Base-by-base conservation (phyloP, 2,113 vertebrate genomes). In the Dermatemys mawii region DNA sequence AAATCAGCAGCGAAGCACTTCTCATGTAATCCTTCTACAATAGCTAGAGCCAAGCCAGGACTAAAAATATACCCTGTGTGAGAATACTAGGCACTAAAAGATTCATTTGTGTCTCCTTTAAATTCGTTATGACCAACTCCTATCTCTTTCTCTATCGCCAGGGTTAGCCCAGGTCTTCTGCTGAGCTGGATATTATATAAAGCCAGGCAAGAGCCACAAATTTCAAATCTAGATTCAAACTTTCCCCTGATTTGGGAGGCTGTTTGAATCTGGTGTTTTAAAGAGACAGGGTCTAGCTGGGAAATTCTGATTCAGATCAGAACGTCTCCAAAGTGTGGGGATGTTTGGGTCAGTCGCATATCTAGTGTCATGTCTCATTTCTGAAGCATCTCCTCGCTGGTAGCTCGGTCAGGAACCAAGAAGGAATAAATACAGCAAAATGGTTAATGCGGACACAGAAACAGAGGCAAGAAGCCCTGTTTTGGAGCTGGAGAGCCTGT, bases 291-390 rank as follows among this genome's bases (percentile, higher is more conserved):
- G 41, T 21, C 46, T 22, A 53, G 46, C 2, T 9, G 16, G 29
- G 53, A 4, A 41, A 79, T 17, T 78, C 32, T 11, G n/a, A 2
- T 0, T 4, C 0, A 2, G 50, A 3, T 51, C 48, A 78, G 48
- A 78, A 51, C 17, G 17, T 86, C 1, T 0, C 2, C 1, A 0
- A 67, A 5, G 11, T 16, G 19, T 21, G 14, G 26, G 81, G 16
- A 12, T 27, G 21, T 44, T 26, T 73, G 22, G 38, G 41, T 75
- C 63, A 29, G 35, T n/a, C n/a, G n/a, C 82, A 46, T 46, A 6
- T 46, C 93, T 38, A 82, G 29, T 91, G 87, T 90, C 95, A 80
- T 53, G 41, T 63, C 84, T 83, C 14, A 1, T 1, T 63, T 96
- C 89, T 92, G 86, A 3, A 32, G 79, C 94, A 94, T 67, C 78